Evolutionary conservation across 2,888 invertebrate species (phyloP).

Genomic region (Erebia aethiops): DNA sequence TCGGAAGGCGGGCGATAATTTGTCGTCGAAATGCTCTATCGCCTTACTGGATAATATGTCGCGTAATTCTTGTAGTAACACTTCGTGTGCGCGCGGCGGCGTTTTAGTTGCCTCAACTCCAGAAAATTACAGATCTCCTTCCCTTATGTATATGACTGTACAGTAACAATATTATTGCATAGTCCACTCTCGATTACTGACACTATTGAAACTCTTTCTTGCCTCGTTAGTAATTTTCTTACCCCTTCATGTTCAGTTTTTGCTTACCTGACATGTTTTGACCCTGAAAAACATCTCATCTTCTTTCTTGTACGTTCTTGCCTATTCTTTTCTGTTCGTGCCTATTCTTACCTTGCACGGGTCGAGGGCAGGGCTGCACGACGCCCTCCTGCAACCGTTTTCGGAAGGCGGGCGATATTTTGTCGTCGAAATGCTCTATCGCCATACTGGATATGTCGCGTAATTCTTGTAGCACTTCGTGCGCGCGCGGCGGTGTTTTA

Average conservation of each 20-base stretch:
- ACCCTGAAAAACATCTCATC: too few relatives aligned
- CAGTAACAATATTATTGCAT: too few relatives aligned
- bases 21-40: slow-evolving; percentile 97
- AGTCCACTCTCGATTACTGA: too few relatives aligned
- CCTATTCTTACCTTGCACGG: slow-evolving; percentile 48
- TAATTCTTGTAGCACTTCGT: slow-evolving; percentile 93
- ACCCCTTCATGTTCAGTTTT: too few relatives aligned
- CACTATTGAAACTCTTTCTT: too few relatives aligned
- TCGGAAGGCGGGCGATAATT: slow-evolving; percentile 83
- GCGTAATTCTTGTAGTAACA: slow-evolving; percentile 92
- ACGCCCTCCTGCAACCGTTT: slow-evolving; percentile 63
- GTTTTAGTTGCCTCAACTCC: too few relatives aligned
- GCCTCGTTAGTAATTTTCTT: too few relatives aligned
- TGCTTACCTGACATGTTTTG: too few relatives aligned
- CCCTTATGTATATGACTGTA: too few relatives aligned
- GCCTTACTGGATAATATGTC: slow-evolving; percentile 98
- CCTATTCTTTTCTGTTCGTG: too few relatives aligned
- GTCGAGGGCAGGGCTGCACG: slow-evolving; percentile 49
- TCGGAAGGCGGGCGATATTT: slow-evolving; percentile 83
- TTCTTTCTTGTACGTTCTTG: too few relatives aligned
- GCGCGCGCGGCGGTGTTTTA: slow-evolving; percentile 87
- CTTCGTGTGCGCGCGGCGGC: slow-evolving; percentile 90
- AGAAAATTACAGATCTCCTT: too few relatives aligned
- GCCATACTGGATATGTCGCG: slow-evolving; percentile 97
- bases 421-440: slow-evolving; percentile 97